Percentiles rank a stretch among this genome's conserved stretches.
Evolutionary conservation across 2,797 vertebrate genomes (phyloP).

Genomic region (Nothura maculosa): DNA sequence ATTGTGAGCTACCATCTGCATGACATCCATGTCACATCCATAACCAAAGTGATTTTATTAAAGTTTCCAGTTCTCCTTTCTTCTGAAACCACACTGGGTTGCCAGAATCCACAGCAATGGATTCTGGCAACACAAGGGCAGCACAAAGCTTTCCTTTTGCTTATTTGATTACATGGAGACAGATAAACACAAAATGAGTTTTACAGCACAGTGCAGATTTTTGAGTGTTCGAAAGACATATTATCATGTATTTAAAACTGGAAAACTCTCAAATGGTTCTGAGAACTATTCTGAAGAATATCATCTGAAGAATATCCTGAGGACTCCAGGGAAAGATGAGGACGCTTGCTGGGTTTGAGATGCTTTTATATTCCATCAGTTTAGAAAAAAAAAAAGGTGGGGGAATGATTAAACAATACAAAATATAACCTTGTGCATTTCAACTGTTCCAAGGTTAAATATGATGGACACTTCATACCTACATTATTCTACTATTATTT

Average conservation of each 20-base stretch:
- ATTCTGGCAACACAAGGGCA: too few relatives aligned
- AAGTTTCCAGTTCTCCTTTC: background rate
- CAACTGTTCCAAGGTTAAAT: constrained; percentile 3
- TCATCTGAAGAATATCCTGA: background rate
- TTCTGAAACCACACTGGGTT: background rate
- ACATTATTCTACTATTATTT: background rate
- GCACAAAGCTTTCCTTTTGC: background rate
- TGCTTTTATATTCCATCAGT: background rate
- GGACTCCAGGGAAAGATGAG: background rate
- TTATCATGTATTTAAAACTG: background rate
- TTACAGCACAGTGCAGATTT: background rate
- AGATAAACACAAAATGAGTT: constrained; percentile 30
- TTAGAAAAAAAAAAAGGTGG: background rate
- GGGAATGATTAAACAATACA: background rate
- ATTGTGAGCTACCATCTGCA: background rate
- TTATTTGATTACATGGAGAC: constrained; percentile 40
- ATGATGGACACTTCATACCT: background rate
- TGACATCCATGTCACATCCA: background rate
- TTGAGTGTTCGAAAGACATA: background rate
- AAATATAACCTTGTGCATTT: constrained; percentile 4
- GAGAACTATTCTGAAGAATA: background rate
- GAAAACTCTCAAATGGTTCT: background rate
- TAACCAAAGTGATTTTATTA: background rate
- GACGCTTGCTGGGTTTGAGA: background rate
- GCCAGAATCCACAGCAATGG: background rate